Evolutionary conservation across 1,140 invertebrate species (phyloP).

Genomic region (Neomicropteryx cornuta): DNA sequence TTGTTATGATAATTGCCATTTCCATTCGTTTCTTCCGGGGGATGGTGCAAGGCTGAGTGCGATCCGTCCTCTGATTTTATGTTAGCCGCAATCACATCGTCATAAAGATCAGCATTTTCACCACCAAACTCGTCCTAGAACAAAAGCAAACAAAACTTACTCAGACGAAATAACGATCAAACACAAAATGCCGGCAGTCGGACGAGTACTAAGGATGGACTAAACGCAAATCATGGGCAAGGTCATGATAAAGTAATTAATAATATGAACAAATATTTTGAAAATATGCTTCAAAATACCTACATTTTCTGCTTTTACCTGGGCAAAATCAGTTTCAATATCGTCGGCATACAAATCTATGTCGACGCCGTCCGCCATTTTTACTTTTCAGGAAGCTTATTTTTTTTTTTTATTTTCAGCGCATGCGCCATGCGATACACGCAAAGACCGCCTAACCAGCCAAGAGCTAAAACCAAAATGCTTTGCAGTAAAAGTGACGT

Average conservation of each 20-base stretch:
- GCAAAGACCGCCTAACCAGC: no score
- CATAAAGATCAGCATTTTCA: slow-evolving; percentile 89
- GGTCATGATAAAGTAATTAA: no score
- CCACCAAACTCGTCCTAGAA: slow-evolving; percentile 72
- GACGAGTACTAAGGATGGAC: no score
- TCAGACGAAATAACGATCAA: neutral
- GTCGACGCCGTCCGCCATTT: slow-evolving; percentile 90
- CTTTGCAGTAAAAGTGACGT: no score
- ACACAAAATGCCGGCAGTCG: neutral
- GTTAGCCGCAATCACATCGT: slow-evolving; percentile 85
- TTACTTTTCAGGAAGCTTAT: no score
- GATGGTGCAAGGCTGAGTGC: slow-evolving; percentile 35
- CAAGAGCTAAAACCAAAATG: no score
- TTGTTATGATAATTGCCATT: slow-evolving; percentile 59
- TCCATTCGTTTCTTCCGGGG: slow-evolving; percentile 57
- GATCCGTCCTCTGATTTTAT: no score
- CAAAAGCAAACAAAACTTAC: slow-evolving; percentile 12
- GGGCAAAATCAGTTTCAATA: slow-evolving; percentile 87
- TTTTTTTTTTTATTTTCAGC: no score
- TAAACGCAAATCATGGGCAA: no score
- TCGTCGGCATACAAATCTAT: slow-evolving; percentile 96
- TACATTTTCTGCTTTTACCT: slow-evolving; percentile 25
- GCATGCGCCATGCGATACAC: no score
- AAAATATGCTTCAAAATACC: no score
- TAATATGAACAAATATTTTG: no score